A percentile compares a stretch with the other conserved stretches of the same genome.
Evolutionary conservation across 2,888 invertebrate genomes (phyloP).

Genomic region (Thereva nobilitata): DNA sequence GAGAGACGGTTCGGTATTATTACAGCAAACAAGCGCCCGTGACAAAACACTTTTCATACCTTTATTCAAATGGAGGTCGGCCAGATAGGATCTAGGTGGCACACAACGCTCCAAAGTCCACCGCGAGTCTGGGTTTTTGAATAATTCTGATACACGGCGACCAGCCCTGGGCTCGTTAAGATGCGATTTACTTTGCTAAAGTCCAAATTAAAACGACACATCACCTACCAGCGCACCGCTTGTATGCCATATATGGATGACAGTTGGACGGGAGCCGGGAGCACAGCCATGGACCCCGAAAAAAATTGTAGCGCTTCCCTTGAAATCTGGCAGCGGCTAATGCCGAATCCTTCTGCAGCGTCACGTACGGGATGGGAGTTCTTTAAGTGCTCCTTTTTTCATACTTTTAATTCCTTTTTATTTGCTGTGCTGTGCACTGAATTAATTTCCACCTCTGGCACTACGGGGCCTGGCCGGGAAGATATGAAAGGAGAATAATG

Average conservation of each 20-base stretch:
- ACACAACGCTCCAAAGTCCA: too few species aligned
- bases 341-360: slow-evolving; percentile 38
- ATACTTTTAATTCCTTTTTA: slow-evolving; percentile 34
- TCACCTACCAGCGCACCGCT: slow-evolving; percentile 7
- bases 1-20: slow-evolving; percentile 28
- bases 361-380: slow-evolving; percentile 37
- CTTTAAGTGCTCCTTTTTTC: slow-evolving; percentile 31
- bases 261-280: slow-evolving; percentile 2
- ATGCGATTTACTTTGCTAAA: slow-evolving; percentile 24
- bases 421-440: slow-evolving; percentile 40
- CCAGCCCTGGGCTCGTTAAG: slow-evolving; percentile 21
- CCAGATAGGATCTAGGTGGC: slow-evolving; percentile 20
- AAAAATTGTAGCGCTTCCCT: background rate
- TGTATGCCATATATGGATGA: background rate
- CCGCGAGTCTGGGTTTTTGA: too few species aligned
- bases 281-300: slow-evolving; percentile 18
- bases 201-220: slow-evolving; percentile 21
- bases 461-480: background rate
- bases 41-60: slow-evolving; percentile 26
- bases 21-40: slow-evolving; percentile 36
- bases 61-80: slow-evolving; percentile 35
- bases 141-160: background rate
- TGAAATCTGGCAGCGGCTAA: slow-evolving; percentile 14
- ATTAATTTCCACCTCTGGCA: slow-evolving; percentile 40
- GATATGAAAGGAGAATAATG: slow-evolving; percentile 20